phyloP scores from a whole-genome alignment of 2,888 invertebrate species.

The Drosophila mayaguana region DNA sequence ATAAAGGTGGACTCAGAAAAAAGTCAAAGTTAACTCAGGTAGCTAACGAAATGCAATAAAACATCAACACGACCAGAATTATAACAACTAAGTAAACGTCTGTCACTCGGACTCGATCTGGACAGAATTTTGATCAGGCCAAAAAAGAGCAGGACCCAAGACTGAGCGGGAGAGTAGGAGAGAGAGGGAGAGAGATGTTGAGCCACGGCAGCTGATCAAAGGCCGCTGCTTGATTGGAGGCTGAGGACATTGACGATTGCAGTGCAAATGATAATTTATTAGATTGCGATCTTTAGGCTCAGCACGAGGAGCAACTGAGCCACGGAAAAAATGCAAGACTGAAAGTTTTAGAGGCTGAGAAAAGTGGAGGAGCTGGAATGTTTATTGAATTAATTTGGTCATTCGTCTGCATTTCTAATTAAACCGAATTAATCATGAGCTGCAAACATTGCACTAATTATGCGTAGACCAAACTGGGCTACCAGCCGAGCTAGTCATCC shows the following conservation, averaged over 20 bases:
- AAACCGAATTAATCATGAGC: constrained; percentile 80
- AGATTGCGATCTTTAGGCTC: constrained; percentile 73
- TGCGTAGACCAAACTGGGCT: constrained; percentile 69
- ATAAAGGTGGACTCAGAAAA: background rate
- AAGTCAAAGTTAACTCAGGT: constrained; percentile 15
- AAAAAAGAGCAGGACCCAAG: constrained; percentile 37
- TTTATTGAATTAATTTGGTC: constrained; percentile 78
- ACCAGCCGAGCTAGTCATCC: background rate
- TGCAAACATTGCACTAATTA: constrained; percentile 67
- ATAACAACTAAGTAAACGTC: constrained; percentile 80
- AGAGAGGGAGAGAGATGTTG: background rate
- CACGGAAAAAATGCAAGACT: background rate
- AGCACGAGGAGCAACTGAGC: constrained; percentile 33
- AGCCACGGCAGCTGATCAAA: constrained; percentile 76
- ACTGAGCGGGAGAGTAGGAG: background rate
- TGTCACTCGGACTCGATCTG: constrained; percentile 70
- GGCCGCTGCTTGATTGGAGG: constrained; percentile 73
- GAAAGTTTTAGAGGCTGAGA: constrained; percentile 26
- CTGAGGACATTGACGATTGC: constrained; percentile 74
- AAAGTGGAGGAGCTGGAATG: constrained; percentile 54
- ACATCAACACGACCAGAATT: constrained; percentile 80
- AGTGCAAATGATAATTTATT: constrained; percentile 81
- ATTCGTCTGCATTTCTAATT: constrained; percentile 79
- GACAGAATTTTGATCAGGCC: constrained; percentile 76
- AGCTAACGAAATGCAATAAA: constrained; percentile 67